Percentiles rank a stretch among this genome's conserved stretches.
Evolutionary conservation across 2,888 invertebrate genomes (phyloP).

Genomic region (Schizaphis graminum): DNA sequence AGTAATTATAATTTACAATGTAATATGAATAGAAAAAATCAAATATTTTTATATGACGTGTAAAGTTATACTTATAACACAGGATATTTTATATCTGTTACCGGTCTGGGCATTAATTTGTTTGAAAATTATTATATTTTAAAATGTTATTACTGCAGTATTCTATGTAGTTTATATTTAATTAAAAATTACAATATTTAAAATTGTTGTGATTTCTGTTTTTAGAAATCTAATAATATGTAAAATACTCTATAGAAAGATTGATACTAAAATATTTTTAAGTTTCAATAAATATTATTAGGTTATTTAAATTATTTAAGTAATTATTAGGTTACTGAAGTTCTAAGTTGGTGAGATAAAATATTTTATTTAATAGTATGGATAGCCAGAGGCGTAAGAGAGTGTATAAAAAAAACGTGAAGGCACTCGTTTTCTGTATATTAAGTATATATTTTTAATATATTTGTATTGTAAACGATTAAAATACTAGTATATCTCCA

Average conservation of each 20-base stretch:
- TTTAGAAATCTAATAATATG: background rate
- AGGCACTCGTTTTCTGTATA: background rate
- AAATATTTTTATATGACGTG: background rate
- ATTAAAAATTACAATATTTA: background rate
- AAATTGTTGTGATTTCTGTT: background rate
- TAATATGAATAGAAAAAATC: background rate
- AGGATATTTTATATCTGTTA: background rate
- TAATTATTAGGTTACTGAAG: background rate
- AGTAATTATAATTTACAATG: background rate
- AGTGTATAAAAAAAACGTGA: background rate
- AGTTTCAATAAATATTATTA: background rate
- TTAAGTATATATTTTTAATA: background rate
- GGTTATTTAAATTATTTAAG: background rate
- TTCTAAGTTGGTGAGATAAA: background rate
- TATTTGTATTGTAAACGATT: background rate
- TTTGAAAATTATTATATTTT: background rate
- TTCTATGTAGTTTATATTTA: background rate
- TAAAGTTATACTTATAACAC: background rate
- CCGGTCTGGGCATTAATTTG: background rate
- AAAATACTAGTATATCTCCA: background rate
- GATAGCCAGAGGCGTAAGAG: no score
- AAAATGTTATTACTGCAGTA: background rate
- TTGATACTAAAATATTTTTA: background rate
- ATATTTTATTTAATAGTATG: background rate
- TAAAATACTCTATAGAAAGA: background rate